Conservation (phyloP, 1,140 invertebrate species). For the Zophobas morio region DNA sequence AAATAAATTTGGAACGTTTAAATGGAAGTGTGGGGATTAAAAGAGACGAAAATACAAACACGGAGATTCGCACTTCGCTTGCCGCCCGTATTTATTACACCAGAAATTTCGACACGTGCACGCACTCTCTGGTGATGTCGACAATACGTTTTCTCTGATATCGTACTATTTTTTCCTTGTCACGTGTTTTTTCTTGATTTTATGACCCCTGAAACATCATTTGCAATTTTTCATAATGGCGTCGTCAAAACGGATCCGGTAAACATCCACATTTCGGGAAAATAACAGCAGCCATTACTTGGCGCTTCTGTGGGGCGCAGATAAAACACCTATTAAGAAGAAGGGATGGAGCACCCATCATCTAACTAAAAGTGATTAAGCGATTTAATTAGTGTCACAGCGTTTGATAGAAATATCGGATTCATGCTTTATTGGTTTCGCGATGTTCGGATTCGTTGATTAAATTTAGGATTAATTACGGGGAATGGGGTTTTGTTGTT, state of each 20-base stretch:
- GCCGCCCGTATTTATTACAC: too few relatives aligned
- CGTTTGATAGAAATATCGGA: background rate
- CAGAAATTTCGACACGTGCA: too few relatives aligned
- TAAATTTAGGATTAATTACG: background rate
- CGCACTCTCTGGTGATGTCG: too few relatives aligned
- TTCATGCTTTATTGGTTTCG: background rate
- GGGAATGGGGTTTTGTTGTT: too few relatives aligned
- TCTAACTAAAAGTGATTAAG: background rate
- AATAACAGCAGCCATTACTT: background rate
- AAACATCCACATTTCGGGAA: background rate
- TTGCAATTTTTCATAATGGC: background rate
- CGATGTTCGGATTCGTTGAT: background rate
- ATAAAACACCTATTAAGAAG: background rate
- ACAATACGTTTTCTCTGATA: too few relatives aligned
- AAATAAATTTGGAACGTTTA: too few relatives aligned
- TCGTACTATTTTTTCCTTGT: background rate
- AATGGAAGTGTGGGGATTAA: too few relatives aligned
- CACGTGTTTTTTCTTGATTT: background rate
- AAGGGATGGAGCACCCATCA: background rate
- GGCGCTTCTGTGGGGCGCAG: background rate
- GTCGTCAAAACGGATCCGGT: background rate
- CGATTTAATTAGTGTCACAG: background rate
- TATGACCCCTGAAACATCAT: background rate
- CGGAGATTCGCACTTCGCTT: too few relatives aligned
- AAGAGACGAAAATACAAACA: too few relatives aligned